A percentile compares a stretch with the other conserved stretches of the same genome.
These are phyloP conservation scores for Ferdinandea cuprea DNA, from an alignment of 2,888 invertebrate species.

Conservation along the genomic window DNA sequence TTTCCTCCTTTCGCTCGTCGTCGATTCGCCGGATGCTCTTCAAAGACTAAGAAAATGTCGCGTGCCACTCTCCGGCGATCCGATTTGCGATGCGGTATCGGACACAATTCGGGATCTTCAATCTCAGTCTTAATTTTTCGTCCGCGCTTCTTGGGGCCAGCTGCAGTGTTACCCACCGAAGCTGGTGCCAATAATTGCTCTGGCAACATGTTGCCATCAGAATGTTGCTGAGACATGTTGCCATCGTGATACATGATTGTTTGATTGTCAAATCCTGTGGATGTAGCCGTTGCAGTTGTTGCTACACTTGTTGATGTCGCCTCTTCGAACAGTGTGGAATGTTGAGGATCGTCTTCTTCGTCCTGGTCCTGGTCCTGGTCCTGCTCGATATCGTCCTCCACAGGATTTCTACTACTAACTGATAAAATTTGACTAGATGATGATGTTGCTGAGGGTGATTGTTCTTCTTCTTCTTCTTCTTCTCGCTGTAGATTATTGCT, in stretches of 20 bases:
- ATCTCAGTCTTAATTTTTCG: conserved; percentile 74
- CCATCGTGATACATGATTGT: conserved; percentile 65
- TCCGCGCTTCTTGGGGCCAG: conserved; percentile 54
- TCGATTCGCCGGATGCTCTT: conserved; percentile 80
- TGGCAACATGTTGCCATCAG: conserved; percentile 25
- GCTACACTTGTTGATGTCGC: conserved; percentile 60
- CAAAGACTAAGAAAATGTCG: conserved; percentile 82
- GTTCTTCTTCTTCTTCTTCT: conserved; percentile 37
- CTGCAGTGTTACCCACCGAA: background rate
- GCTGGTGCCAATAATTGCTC: conserved; percentile 40
- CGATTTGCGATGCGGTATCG: conserved; percentile 80
- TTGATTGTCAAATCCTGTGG: conserved; percentile 70
- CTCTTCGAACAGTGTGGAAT: conserved; percentile 67
- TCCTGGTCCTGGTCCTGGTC: conserved; percentile 10
- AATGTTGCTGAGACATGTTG: conserved; percentile 66
- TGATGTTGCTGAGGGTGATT: conserved; percentile 53
- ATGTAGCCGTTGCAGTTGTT: conserved; percentile 50
- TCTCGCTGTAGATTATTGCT: conserved; percentile 37
- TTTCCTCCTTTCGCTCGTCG: conserved; percentile 76
- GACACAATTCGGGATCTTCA: conserved; percentile 72
- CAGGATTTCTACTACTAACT: conserved; percentile 61
- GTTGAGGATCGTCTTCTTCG: conserved; percentile 51
- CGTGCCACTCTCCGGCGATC: conserved; percentile 82
- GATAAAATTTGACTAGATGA: conserved; percentile 73
- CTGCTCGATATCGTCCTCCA: conserved; percentile 34